A percentile compares a stretch with the other conserved stretches of the same genome.
Conservation (phyloP, 2,113 vertebrate species). For the Gavialis gangeticus region DNA sequence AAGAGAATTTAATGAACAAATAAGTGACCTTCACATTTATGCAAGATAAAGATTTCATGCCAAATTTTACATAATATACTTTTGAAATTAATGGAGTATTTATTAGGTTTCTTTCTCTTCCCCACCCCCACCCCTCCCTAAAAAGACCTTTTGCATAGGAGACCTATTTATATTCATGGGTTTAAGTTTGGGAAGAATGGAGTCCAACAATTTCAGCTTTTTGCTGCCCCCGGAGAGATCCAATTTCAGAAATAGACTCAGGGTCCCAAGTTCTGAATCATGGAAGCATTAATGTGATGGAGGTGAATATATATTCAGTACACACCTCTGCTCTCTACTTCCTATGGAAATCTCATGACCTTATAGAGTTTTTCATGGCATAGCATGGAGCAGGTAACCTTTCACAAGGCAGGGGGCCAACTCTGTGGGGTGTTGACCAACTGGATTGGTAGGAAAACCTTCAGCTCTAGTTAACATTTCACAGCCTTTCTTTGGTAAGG, state of each 20-base stretch:
- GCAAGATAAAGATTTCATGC: constrained; percentile 68
- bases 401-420: not conserved
- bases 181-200: not conserved
- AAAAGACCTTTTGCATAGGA: constrained; percentile 5
- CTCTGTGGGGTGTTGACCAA: not conserved
- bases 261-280: not conserved
- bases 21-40: constrained; percentile 70
- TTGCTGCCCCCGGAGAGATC: not conserved
- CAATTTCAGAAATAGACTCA: not conserved
- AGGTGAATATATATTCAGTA: not conserved
- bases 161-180: not conserved
- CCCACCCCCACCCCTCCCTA: constrained; percentile 20
- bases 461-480: not conserved
- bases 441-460: not conserved
- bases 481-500: not conserved
- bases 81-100: constrained; percentile 52
- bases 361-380: not conserved
- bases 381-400: not conserved
- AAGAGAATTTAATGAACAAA: constrained; percentile 76
- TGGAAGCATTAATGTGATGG: not conserved
- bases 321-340: not conserved
- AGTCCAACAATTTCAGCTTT: not conserved
- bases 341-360: not conserved
- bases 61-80: constrained; percentile 53
- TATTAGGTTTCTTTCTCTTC: constrained; percentile 40